Evolutionary conservation across 2,888 invertebrate species (phyloP).

Genomic region (Synergus gifuensis): DNA sequence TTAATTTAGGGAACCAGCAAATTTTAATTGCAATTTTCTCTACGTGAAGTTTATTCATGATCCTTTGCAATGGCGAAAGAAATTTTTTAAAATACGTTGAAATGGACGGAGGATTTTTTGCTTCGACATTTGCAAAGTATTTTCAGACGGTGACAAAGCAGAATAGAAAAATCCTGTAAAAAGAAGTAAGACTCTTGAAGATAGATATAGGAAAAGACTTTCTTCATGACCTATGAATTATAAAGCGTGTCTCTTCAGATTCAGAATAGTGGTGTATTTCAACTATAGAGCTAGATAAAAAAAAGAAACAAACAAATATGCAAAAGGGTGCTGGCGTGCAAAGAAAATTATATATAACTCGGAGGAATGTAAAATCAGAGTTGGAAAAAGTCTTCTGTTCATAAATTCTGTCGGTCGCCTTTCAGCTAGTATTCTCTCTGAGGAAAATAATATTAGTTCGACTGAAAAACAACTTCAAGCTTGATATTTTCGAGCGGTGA

Average conservation of each 20-base stretch:
- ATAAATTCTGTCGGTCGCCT: conserved; percentile 31
- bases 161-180: background rate
- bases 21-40: no score
- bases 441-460: conserved; percentile 24
- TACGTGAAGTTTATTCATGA: no score
- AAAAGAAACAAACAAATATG: background rate
- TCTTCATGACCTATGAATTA: conserved; percentile 11
- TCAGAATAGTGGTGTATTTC: conserved; percentile 14
- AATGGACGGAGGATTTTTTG: background rate
- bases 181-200: background rate
- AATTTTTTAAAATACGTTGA: no score
- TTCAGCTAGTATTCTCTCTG: conserved; percentile 2
- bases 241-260: conserved; percentile 16
- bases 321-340: conserved; percentile 4
- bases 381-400: background rate
- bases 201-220: background rate
- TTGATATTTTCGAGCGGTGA: conserved; percentile 1
- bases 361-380: conserved; percentile 31
- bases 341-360: conserved; percentile 25
- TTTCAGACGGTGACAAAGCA: background rate
- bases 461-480: conserved; percentile 25
- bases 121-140: background rate
- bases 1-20: no score
- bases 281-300: background rate
- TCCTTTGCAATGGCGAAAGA: no score